Evolutionary conservation across 2,797 vertebrate genomes (phyloP), one percentile per base, ranked within the genome.

Genomic region (Scolopax rusticola): DNA sequence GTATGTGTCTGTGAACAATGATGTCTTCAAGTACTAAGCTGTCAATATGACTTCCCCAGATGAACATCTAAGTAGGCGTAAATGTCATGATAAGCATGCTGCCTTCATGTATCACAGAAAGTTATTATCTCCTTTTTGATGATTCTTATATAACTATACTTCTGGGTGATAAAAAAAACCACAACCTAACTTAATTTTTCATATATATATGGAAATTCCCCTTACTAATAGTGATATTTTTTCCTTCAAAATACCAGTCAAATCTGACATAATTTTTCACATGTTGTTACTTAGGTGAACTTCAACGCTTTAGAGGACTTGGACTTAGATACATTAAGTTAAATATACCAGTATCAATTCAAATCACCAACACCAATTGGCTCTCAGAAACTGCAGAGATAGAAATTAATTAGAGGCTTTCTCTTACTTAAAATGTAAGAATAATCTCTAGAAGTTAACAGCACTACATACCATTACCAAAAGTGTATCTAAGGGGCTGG

Each of bases 1-100:
- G 86, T 54, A 93, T 95, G 93, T 94, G 93, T 95, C 92, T 97
- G 83, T 93, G 89, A 97, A 87, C 91, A 97, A 82, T 95, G 95
- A 94, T 95, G 91, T 92, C 81, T 97, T 90, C 71, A 85, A 78
- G n/a, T 94, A 87, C 87, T 95, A 85, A 93, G 68, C 91, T 97
- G 95, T 97, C 97, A 97, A 41, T 94, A 90, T 95, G 96, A 97
- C 78, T 97, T 87, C 96, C 54, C 83, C 87, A 93, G 93, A 83
- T 96, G 95, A 97, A 93, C 79, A 92, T 95, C 93, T 83, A 94
- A 93, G 95, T 97, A 92, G 97, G 93, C 50, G 90, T 96, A 96
- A 96, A 97, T 97, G 90, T 93, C 96, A 96, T 96, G 96, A 97
- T 78, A 97, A 92, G 81, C 93, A 95, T 87, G 43, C 84, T 97